Percentiles rank a stretch among this genome's conserved stretches.
Evolutionary conservation across 1,140 invertebrate genomes (phyloP).

Genomic region (Pseudomyrmex dendroicus): DNA sequence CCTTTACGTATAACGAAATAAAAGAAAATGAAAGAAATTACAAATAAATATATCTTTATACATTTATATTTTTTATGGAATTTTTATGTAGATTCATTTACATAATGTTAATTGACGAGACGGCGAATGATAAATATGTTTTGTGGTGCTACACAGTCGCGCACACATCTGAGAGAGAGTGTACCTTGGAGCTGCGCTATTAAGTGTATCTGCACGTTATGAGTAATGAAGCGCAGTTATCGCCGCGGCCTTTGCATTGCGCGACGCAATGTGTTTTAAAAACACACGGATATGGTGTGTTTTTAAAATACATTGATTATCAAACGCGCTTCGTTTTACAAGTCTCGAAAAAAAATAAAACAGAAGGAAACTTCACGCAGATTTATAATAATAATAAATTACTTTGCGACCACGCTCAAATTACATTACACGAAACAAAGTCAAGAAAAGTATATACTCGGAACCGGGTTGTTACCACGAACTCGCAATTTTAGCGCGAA

Average conservation of each 20-base stretch:
- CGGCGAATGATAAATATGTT: not conserved
- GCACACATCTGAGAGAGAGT: not conserved
- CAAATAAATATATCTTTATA: not conserved
- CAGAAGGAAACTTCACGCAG: not conserved
- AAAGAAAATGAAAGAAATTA: not conserved
- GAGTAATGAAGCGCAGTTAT: conserved; percentile 36
- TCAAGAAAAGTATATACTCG: not conserved
- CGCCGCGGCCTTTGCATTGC: conserved; percentile 27
- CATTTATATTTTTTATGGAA: too few species aligned
- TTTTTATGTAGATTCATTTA: conserved; percentile 2
- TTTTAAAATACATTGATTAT: too few species aligned
- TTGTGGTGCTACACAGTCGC: not conserved
- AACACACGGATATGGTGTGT: not conserved
- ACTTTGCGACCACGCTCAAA: not conserved
- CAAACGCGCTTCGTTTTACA: conserved; percentile 7
- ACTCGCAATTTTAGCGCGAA: not conserved
- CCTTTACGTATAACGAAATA: not conserved
- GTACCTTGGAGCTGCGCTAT: conserved; percentile 8
- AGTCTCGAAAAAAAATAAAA: not conserved
- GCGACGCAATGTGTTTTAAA: conserved; percentile 33
- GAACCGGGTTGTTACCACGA: not conserved
- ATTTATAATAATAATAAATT: not conserved
- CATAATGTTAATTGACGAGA: not conserved
- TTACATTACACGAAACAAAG: not conserved
- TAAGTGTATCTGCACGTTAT: conserved; percentile 16